Conservation (phyloP, 2,797 vertebrate species). For the Crax fasciolata region DNA sequence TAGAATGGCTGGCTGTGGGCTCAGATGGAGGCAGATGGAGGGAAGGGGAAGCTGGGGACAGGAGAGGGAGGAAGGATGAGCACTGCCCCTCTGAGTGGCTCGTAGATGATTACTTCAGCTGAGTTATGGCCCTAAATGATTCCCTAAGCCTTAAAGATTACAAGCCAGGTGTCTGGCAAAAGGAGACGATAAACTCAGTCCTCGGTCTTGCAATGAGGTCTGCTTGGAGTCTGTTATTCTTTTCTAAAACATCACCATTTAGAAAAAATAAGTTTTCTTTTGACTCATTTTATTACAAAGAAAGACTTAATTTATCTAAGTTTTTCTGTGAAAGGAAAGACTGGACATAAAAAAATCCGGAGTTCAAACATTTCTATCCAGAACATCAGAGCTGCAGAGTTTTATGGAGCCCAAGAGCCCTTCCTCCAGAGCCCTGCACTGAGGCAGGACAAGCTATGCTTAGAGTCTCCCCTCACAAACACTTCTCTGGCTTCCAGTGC, state of each 20-base stretch:
- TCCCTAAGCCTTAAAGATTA: conserved; percentile 1
- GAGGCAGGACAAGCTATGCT: not conserved
- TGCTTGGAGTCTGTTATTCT: not conserved
- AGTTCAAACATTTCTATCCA: not conserved
- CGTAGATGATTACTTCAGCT: conserved; percentile 16
- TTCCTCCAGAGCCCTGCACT: not conserved
- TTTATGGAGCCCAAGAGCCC: fast-evolving
- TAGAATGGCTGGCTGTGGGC: not conserved
- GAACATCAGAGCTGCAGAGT: not conserved
- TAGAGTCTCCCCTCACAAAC: not conserved
- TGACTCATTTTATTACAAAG: not conserved
- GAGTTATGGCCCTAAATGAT: conserved; percentile 15
- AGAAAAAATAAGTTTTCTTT: not conserved
- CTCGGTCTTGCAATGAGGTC: not conserved
- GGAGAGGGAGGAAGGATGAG: not conserved
- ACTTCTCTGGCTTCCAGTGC: not conserved
- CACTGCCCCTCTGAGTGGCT: not conserved
- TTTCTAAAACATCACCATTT: not conserved
- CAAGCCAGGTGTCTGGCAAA: not conserved
- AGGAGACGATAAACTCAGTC: not conserved
- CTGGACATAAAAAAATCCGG: not conserved
- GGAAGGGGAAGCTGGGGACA: not conserved
- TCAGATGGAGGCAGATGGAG: not conserved
- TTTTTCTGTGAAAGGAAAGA: conserved; percentile 4
- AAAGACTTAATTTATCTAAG: not conserved